phyloP scores from a whole-genome alignment of 2,113 vertebrate genomes.

The Ceyx melanurus region DNA sequence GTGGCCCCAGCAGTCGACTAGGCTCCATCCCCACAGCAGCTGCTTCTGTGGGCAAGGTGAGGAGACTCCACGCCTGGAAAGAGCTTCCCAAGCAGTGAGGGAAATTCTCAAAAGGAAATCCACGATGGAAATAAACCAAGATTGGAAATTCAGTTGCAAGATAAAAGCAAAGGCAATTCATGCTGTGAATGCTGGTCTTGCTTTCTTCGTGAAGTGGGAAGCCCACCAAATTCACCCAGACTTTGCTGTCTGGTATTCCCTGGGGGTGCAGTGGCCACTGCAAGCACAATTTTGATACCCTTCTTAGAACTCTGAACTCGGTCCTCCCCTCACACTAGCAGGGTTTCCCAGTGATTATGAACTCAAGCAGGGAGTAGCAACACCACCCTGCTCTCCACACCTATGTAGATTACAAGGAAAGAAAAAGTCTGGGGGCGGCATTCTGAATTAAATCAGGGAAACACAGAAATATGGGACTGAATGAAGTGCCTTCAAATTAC shows the following conservation, averaged over 20 bases:
- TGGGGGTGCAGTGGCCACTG: not conserved
- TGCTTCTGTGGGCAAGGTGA: not conserved
- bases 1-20: not conserved
- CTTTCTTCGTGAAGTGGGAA: not conserved
- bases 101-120: not conserved
- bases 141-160: not conserved
- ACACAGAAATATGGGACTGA: not conserved
- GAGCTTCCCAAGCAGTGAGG: not conserved
- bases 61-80: not conserved
- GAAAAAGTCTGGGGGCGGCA: not conserved
- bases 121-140: not conserved
- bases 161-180: not conserved
- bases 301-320: rapidly evolving
- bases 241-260: not conserved
- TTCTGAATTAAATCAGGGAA: not conserved
- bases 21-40: not conserved
- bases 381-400: not conserved
- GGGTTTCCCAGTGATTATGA: not conserved
- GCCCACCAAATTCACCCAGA: not conserved
- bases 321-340: not conserved
- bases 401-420: not conserved
- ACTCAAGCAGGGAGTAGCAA: not conserved
- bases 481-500: not conserved
- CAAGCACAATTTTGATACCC: not conserved
- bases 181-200: not conserved